Base-by-base conservation (phyloP, 2,113 vertebrate genomes). In the Crotalus horridus region DNA sequence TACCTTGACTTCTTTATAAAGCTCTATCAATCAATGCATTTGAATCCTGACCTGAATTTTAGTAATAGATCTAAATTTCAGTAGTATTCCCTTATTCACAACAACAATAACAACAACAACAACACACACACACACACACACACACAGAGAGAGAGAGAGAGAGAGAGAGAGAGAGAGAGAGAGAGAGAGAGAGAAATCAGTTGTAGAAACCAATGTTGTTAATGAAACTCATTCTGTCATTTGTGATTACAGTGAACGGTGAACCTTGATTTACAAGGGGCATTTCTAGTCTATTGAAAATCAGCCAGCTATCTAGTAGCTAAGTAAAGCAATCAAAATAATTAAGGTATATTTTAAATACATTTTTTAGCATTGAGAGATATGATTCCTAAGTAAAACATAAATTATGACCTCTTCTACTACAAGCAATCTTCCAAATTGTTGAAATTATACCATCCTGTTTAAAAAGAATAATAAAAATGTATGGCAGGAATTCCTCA, bases 11-110 rank as follows among this genome's bases (percentile, higher is more conserved):
- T 90, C 56, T 87, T 87, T 87, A 87, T 90, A 91, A 87, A 64
- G 74, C 88, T 87, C 89, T 87, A 92, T 92, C 69, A 69, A 93
- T 93, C 89, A 92, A 46, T 92, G 81, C n/a, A 87, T 46, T 58
- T 51, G 56, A 89, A 90, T 56, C 81, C 91, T 89, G 74, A 81
- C 74, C 33, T 81, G 33, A 81, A 43, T 81, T 81, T 58, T 90
- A 20, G 46, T 69, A 94, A 64, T 51, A 89, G 20, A n/a, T 26
- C 58, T 92, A 56, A 24, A 89, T 61, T 93, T 86, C 11, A 53
- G 3, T 26, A 85, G 33, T 51, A n/a, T 39, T 90, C 2, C 13
- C 58, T 39, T 54, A 21, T 9, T 51, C 48, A 89, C 4, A 39
- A 53, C 20, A 85, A 2, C 23, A 3, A 46, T 4, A 12, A 51